phyloP scores from a whole-genome alignment of 2,888 invertebrate species.

The Julus scandinavius region DNA sequence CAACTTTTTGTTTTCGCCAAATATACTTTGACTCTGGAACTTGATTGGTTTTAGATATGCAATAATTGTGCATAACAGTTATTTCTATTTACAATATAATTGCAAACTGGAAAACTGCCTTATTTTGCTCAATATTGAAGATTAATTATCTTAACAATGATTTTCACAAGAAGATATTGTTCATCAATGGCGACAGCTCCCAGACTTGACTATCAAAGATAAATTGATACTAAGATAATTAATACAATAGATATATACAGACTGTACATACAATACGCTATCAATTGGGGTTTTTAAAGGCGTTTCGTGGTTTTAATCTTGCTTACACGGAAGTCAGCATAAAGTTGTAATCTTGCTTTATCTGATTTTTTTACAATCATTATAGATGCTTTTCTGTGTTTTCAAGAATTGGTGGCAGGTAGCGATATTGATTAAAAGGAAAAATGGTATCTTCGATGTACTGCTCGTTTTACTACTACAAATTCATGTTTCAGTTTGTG shows the following conservation, averaged over 20 bases:
- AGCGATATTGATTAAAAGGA: background rate
- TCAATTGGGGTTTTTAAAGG: conserved; percentile 25
- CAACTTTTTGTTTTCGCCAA: too few relatives aligned
- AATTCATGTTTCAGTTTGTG: too few relatives aligned
- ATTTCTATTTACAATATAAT: too few relatives aligned
- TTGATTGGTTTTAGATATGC: too few relatives aligned
- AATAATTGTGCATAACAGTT: too few relatives aligned
- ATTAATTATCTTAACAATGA: background rate
- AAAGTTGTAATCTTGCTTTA: background rate
- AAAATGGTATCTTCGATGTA: too few relatives aligned
- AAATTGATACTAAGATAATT: conserved; percentile 6
- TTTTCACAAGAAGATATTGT: background rate
- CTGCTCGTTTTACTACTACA: too few relatives aligned
- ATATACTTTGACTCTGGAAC: too few relatives aligned
- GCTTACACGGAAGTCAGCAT: background rate
- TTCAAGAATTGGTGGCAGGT: conserved; percentile 25
- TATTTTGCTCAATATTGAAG: background rate
- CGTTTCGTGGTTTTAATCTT: background rate
- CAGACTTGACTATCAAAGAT: conserved; percentile 4
- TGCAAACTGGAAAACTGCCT: background rate
- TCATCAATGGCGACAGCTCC: conserved; percentile 25
- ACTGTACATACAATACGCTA: background rate
- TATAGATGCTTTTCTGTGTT: background rate
- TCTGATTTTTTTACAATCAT: background rate
- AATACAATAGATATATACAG: conserved; percentile 12